phyloP scores from a whole-genome alignment of 2,888 invertebrate species.

The Daptonema setosum region DNA sequence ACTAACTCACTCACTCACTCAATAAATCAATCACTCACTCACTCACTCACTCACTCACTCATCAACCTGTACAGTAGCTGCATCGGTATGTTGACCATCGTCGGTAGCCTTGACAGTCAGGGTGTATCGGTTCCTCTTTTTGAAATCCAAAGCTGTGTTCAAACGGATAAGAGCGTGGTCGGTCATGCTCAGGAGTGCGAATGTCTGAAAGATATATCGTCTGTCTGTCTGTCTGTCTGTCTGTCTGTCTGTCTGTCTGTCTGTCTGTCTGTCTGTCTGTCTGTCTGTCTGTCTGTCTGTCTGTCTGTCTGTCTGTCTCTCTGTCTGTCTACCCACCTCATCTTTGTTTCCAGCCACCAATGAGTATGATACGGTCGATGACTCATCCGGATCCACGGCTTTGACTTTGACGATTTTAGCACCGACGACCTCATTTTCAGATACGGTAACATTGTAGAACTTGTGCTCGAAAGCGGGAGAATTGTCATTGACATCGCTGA shows the following conservation, averaged over 20 bases:
- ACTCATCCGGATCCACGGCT: constrained; percentile 20
- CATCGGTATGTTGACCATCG: constrained; percentile 63
- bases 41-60: too few relatives aligned
- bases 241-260: too few relatives aligned
- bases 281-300: too few relatives aligned
- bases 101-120: constrained; percentile 58
- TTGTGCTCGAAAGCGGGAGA: constrained; percentile 50
- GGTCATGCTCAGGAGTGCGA: background rate
- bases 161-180: constrained; percentile 5
- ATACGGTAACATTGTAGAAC: constrained; percentile 50
- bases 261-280: too few relatives aligned
- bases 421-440: constrained; percentile 54
- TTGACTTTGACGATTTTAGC: constrained; percentile 45
- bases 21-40: too few relatives aligned
- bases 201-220: too few relatives aligned
- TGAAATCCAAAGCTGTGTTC: constrained; percentile 5
- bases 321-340: too few relatives aligned
- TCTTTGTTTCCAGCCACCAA: constrained; percentile 2
- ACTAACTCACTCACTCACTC: too few relatives aligned
- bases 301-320: too few relatives aligned
- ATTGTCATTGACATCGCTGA: constrained; percentile 52
- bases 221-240: too few relatives aligned
- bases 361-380: constrained; percentile 2
- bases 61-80: constrained; percentile 70
- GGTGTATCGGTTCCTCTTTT: constrained; percentile 14